A percentile compares a stretch with the other conserved stretches of the same genome.
Conservation (phyloP, 2,113 vertebrate genomes). For the Sorex araneus region DNA sequence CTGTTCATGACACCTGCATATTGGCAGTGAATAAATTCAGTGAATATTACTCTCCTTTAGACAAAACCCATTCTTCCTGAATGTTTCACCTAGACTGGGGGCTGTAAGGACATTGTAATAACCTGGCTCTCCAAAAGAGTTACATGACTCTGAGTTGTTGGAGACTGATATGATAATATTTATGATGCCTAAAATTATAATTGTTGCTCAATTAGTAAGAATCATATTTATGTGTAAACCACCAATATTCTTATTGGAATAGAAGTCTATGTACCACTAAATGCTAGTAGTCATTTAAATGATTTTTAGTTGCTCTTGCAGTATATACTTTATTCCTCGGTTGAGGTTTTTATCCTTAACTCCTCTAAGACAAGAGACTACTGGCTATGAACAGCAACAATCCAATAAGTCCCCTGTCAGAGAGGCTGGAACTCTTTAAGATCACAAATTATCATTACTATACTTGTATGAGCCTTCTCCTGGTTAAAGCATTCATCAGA, state of each 20-base stretch:
- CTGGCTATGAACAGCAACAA: constrained; percentile 3
- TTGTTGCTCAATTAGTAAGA: neutral
- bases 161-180: neutral
- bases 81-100: neutral
- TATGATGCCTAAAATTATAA: neutral
- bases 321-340: neutral
- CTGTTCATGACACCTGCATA: constrained; percentile 1
- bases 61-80: neutral
- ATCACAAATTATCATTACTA: constrained; percentile 66
- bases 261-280: neutral
- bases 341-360: neutral
- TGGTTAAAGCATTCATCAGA: constrained; percentile 61
- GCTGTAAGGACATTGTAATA: neutral
- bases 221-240: neutral
- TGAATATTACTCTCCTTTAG: neutral
- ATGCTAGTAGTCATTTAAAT: neutral
- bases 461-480: neutral
- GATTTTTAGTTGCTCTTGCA: neutral
- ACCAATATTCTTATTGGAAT: constrained; percentile 29
- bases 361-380: constrained; percentile 50
- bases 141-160: neutral
- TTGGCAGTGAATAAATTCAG: constrained; percentile 44
- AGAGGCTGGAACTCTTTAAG: constrained; percentile 43
- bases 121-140: neutral
- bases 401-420: constrained; percentile 49